Evolutionary conservation across 2,113 vertebrate species (phyloP).

Genomic region (Myotis brandtii): DNA sequence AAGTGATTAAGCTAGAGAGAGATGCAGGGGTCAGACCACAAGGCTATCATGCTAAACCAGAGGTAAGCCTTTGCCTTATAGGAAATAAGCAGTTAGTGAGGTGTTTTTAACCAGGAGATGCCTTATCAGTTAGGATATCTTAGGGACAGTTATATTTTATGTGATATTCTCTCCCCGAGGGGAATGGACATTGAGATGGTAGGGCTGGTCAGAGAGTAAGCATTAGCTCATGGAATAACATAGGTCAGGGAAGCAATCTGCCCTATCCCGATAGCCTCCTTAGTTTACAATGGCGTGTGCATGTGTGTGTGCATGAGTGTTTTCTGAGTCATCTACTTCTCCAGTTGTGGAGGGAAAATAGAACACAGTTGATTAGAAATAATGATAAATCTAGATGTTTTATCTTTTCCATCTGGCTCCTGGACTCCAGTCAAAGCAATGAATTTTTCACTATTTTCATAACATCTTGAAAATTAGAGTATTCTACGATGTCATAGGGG

Average conservation of each 20-base stretch:
- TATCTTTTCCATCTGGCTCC: neutral
- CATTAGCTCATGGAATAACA: neutral
- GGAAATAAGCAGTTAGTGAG: neutral
- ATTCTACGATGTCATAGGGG: neutral
- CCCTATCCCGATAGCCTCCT: neutral
- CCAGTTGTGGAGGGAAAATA: neutral
- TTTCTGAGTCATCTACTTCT: neutral
- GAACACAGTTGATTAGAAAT: neutral
- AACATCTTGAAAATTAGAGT: neutral
- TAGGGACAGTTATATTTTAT: neutral
- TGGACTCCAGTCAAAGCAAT: neutral
- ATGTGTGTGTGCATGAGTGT: neutral
- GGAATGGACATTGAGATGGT: neutral
- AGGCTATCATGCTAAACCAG: neutral
- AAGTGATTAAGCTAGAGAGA: neutral
- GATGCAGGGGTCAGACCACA: neutral
- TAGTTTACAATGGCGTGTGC: neutral
- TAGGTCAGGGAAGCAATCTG: neutral
- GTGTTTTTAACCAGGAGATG: neutral
- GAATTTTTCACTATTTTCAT: neutral
- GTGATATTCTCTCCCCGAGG: neutral
- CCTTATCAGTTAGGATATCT: neutral
- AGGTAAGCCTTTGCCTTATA: neutral
- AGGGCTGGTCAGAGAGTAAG: neutral
- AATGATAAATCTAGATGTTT: neutral